Evolutionary conservation across 2,113 vertebrate genomes (phyloP).

Genomic region (Ameiurus melas): DNA sequence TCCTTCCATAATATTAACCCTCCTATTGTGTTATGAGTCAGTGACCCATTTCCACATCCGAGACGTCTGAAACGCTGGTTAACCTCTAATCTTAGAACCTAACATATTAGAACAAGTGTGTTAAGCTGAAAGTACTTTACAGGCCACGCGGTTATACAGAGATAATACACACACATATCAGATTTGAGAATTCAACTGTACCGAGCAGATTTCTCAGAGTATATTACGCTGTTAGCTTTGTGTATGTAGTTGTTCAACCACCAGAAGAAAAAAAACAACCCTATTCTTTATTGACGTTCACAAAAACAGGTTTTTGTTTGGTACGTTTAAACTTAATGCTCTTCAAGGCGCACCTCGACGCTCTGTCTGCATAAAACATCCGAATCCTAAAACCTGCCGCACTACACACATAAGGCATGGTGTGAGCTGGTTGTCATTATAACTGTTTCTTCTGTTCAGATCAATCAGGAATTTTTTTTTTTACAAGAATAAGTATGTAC

Average conservation of each 20-base stretch:
- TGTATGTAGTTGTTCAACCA: neutral
- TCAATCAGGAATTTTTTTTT: neutral
- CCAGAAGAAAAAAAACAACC: no score
- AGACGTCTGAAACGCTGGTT: no score
- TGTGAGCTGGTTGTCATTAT: neutral
- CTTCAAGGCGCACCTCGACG: neutral
- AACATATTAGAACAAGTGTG: no score
- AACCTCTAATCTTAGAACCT: no score
- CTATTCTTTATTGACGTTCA: neutral
- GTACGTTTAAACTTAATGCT: neutral
- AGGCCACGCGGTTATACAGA: neutral
- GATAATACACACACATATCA: neutral
- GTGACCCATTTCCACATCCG: no score
- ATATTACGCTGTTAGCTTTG: neutral
- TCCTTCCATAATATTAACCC: no score
- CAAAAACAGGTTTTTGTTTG: neutral
- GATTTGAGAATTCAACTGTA: neutral
- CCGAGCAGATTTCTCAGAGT: neutral
- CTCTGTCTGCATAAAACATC: neutral
- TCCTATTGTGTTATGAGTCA: no score
- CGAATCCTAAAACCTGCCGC: neutral
- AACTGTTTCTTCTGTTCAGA: neutral
- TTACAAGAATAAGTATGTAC: neutral
- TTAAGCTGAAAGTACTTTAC: neutral
- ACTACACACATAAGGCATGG: neutral